phyloP scores from a whole-genome alignment of 2,888 invertebrate genomes.

The Lymantria dispar region DNA sequence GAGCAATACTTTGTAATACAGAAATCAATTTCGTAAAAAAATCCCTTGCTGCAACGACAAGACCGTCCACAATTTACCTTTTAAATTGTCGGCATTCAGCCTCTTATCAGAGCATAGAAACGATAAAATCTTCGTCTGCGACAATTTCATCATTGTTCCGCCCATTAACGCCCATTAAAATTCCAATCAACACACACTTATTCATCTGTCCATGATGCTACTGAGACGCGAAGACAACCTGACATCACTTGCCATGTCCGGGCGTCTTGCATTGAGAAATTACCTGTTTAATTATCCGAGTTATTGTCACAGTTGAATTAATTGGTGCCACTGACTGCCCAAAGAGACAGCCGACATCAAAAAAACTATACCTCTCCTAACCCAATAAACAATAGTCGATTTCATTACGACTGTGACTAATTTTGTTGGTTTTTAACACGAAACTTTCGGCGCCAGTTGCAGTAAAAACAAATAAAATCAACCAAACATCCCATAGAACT shows the following conservation, averaged over 20 bases:
- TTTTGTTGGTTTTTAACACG: conserved; percentile 66
- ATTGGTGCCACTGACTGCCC: conserved; percentile 30
- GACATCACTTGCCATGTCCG: conserved; percentile 46
- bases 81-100: conserved; percentile 70
- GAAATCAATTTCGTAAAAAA: not conserved
- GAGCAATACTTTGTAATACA: not conserved
- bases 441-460: conserved; percentile 59
- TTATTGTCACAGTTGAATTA: conserved; percentile 35
- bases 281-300: conserved; percentile 60
- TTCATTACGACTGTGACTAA: conserved; percentile 68
- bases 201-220: conserved; percentile 64
- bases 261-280: conserved; percentile 59
- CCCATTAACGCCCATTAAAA: conserved; percentile 79
- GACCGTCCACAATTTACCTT: conserved; percentile 74
- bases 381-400: conserved; percentile 51
- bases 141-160: conserved; percentile 78
- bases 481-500: conserved; percentile 67
- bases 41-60: conserved; percentile 41
- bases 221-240: conserved; percentile 33
- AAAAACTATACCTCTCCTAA: conserved; percentile 43
- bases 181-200: conserved; percentile 78
- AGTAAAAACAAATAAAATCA: conserved; percentile 59
- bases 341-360: conserved; percentile 31
- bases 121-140: conserved; percentile 69
- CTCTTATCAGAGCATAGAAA: conserved; percentile 69